Evolutionary conservation across 2,888 invertebrate species (phyloP).

Genomic region (Phania funesta): DNA sequence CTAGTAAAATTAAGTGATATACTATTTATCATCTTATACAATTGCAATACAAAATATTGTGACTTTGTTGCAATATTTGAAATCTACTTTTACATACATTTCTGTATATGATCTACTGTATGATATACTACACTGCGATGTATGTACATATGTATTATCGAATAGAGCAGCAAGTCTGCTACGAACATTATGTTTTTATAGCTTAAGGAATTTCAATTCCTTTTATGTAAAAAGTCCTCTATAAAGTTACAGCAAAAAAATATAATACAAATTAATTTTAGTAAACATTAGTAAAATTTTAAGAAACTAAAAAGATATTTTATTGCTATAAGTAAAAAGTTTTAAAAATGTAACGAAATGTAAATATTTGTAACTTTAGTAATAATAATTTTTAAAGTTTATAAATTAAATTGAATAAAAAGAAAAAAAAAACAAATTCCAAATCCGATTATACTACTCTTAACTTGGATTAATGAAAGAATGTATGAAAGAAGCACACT

Average conservation of each 20-base stretch:
- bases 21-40: constrained; percentile 3
- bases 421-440: constrained; percentile 47
- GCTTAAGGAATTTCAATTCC: constrained; percentile 15
- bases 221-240: constrained; percentile 42
- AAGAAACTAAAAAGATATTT: constrained; percentile 57
- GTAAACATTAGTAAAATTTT: constrained; percentile 55
- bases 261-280: constrained; percentile 51
- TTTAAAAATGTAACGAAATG: constrained; percentile 57
- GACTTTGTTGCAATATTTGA: constrained; percentile 29
- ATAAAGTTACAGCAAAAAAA: constrained; percentile 45
- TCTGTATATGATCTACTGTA: constrained; percentile 14
- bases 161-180: constrained; percentile 55
- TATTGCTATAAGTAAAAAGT: constrained; percentile 55
- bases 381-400: constrained; percentile 48
- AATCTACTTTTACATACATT: constrained; percentile 6
- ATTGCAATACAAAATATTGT: constrained; percentile 29
- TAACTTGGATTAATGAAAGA: constrained; percentile 24
- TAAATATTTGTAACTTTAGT: constrained; percentile 54
- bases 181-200: constrained; percentile 24
- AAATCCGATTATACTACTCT: constrained; percentile 53
- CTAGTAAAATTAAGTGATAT: constrained; percentile 39
- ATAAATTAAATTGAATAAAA: constrained; percentile 33
- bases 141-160: constrained; percentile 30
- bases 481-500: constrained; percentile 14
- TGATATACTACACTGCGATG: not conserved